Conservation (phyloP, 2,797 vertebrate species). For the Melanotaenia maccullochi region DNA sequence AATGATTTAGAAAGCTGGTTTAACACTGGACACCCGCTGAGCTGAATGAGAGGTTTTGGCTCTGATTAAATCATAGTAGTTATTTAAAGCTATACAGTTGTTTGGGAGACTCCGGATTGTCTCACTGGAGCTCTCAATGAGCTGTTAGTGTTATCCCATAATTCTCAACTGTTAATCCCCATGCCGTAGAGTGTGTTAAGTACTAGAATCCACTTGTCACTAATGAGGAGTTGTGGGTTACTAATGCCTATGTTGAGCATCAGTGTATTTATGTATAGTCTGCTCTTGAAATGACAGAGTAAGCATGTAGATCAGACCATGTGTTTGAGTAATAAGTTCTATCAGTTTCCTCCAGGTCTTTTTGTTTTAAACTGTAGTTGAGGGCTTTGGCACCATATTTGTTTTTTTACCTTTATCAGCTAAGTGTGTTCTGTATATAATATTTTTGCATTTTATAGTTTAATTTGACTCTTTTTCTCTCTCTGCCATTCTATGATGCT, state of each 20-base stretch:
- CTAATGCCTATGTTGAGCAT: not conserved
- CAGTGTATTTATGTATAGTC: not conserved
- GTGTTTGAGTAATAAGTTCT: not conserved
- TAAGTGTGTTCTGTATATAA: too few species aligned
- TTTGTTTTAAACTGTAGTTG: too few species aligned
- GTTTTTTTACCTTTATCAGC: too few species aligned
- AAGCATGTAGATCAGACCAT: not conserved
- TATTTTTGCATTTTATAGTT: too few species aligned
- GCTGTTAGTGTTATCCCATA: not conserved
- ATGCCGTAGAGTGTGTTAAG: not conserved
- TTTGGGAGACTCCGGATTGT: conserved; percentile 1
- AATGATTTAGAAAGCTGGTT: conserved; percentile 17
- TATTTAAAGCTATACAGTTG: conserved; percentile 32
- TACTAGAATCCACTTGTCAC: not conserved
- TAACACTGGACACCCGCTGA: conserved; percentile 22
- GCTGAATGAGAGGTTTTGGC: conserved; percentile 25
- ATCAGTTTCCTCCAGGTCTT: too few species aligned
- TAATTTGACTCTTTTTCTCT: too few species aligned
- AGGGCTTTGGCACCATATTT: too few species aligned
- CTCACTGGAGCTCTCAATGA: not conserved
- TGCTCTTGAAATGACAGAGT: not conserved
- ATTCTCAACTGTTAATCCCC: conserved; percentile 9
- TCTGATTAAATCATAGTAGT: conserved; percentile 36
- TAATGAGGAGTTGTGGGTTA: not conserved
- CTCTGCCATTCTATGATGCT: too few species aligned